Base-by-base conservation (phyloP, 2,888 invertebrate species). In the Cotesia congregata region DNA sequence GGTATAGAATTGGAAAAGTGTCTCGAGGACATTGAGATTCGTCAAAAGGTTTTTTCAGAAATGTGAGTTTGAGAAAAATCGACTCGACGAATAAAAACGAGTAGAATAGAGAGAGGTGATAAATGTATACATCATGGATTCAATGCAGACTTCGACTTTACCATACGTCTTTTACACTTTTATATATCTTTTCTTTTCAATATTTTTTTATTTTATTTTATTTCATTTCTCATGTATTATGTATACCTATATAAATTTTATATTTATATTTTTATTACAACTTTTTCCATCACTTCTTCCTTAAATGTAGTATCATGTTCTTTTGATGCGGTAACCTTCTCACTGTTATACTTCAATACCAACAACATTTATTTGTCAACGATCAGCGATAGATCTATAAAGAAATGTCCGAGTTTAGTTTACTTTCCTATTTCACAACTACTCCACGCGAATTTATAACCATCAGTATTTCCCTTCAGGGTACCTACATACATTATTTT, bases 81-180 rank as follows among this genome's bases (percentile, higher is more conserved):
- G 30, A 12, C 6, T n/a, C 12, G 67, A 38, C 30, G 38, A 67
- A 38, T n/a, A 67, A 38, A n/a, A 67, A 39, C 1, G 12, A 20
- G 6, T 12, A 5, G 17, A 12, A 41, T 41, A 64, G 30, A n/a
- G 41, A 30, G 15, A 17, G 9, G 59, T 71, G 70, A 77, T 74
- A 20, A 71, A 74, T 70, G 20, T 39, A 3, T 59, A 74, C 67
- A 67, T 67, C 71, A 41, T 39, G 74, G 12, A 74, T 74, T 77
- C 74, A 70, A 67, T 39, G 61, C 50, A 65, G 70, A 50, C 20
- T 75, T 69, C 70, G 17, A 50, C 65, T 69, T 39, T 41, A 40
- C 61, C 62, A 64, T 65, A 38, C 65, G 61, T 65, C 41, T 68
- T 41, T 40, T 40, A 68, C 41, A 39, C 40, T 68, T 68, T 41